Percentiles rank a stretch among this genome's conserved stretches.
These are phyloP conservation scores for Amazona vittata DNA, from an alignment of 2,113 vertebrate genomes.

Conservation along the genomic window DNA sequence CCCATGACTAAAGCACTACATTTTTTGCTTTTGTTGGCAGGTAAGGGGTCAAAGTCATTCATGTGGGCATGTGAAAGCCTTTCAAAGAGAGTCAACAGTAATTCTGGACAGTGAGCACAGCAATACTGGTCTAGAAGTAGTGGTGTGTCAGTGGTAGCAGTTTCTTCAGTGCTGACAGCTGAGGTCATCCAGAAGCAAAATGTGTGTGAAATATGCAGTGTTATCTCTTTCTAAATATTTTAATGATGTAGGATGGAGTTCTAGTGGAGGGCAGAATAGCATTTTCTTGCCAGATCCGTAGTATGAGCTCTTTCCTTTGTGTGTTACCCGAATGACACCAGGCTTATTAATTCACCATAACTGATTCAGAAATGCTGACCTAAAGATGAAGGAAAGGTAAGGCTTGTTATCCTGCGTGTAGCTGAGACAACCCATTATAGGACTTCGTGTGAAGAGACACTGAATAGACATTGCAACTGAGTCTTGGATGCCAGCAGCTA, in stretches of 20 bases:
- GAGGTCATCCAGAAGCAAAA: not conserved
- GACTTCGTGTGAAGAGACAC: not conserved
- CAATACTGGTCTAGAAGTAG: not conserved
- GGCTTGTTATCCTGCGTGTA: not conserved
- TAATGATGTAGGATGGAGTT: not conserved
- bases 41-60: not conserved
- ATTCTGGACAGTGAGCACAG: not conserved
- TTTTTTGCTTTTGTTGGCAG: not conserved
- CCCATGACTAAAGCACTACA: not conserved
- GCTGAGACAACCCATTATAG: not conserved
- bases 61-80: not conserved
- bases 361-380: conserved; percentile 2
- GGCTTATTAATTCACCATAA: not conserved
- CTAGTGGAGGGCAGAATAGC: not conserved
- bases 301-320: not conserved
- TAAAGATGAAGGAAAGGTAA: conserved; percentile 1
- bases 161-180: not conserved
- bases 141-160: not conserved
- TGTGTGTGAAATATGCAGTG: not conserved
- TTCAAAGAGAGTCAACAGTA: not conserved
- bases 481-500: conserved; percentile 23
- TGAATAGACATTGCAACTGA: not conserved
- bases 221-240: not conserved
- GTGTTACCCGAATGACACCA: not conserved
- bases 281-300: not conserved